A percentile compares a stretch with the other conserved stretches of the same genome.
Evolutionary conservation across 2,888 invertebrate species (phyloP).

Genomic region (Stratiomys singularior): DNA sequence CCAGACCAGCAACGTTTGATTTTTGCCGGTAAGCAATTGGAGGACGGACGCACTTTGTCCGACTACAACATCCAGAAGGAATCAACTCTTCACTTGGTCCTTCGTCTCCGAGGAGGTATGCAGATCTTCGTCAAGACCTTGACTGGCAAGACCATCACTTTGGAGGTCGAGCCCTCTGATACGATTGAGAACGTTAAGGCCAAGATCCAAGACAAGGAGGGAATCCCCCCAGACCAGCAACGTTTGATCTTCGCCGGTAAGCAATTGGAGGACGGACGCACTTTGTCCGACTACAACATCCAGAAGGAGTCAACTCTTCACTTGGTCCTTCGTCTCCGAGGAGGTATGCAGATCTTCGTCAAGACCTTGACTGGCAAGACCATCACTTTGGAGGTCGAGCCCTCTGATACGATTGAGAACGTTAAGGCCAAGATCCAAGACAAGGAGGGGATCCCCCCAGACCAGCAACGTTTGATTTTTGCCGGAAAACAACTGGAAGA

Average conservation of each 20-base stretch:
- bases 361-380: constrained; percentile 49
- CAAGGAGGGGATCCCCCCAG: constrained; percentile 48
- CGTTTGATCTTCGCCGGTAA: constrained; percentile 49
- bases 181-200: constrained; percentile 49
- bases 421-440: constrained; percentile 48
- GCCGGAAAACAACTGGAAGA: constrained; percentile 43
- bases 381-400: constrained; percentile 48
- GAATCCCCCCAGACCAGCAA: constrained; percentile 49
- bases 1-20: constrained; percentile 50
- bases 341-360: constrained; percentile 48
- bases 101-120: constrained; percentile 50
- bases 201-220: constrained; percentile 49
- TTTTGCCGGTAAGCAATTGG: constrained; percentile 48
- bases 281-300: constrained; percentile 48
- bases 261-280: constrained; percentile 48
- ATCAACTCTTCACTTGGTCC: constrained; percentile 48
- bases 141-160: constrained; percentile 48
- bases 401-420: constrained; percentile 47
- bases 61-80: constrained; percentile 50
- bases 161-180: constrained; percentile 48
- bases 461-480: constrained; percentile 48
- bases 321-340: constrained; percentile 47
- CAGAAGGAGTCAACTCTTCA: constrained; percentile 47
- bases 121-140: constrained; percentile 49
- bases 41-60: constrained; percentile 48